Evolutionary conservation across 2,888 invertebrate genomes (phyloP).

Genomic region (Apotomis betuletana): DNA sequence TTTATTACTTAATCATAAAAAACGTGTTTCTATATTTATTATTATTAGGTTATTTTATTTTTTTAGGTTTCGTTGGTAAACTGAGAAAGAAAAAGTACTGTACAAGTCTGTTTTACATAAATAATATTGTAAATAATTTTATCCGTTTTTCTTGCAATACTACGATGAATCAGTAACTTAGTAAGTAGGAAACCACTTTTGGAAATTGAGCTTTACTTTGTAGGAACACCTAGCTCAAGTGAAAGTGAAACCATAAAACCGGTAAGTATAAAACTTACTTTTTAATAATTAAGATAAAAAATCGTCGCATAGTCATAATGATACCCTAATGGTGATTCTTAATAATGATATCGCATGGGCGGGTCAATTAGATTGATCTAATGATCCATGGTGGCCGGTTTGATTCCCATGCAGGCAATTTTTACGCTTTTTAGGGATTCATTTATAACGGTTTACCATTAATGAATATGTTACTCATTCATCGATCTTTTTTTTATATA

Average conservation of each 20-base stretch:
- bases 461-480: background rate
- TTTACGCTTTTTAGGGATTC: constrained; percentile 38
- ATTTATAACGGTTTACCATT: constrained; percentile 38
- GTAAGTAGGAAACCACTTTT: no score
- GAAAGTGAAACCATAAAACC: background rate
- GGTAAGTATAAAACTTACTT: background rate
- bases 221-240: background rate
- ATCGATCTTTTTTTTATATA: background rate
- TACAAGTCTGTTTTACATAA: no score
- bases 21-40: no score
- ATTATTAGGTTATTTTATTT: no score
- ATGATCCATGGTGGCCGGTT: constrained; percentile 63
- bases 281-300: constrained; percentile 26
- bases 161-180: no score
- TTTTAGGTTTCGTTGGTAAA: no score
- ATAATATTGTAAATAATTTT: no score
- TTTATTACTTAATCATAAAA: no score
- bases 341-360: constrained; percentile 77
- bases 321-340: constrained; percentile 46
- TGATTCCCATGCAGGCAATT: constrained; percentile 69
- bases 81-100: no score
- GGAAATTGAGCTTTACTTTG: no score
- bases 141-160: no score
- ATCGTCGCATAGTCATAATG: constrained; percentile 29
- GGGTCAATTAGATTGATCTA: constrained; percentile 77